Conservation (phyloP, 2,113 vertebrate species). For the Phaethon lepturus region DNA sequence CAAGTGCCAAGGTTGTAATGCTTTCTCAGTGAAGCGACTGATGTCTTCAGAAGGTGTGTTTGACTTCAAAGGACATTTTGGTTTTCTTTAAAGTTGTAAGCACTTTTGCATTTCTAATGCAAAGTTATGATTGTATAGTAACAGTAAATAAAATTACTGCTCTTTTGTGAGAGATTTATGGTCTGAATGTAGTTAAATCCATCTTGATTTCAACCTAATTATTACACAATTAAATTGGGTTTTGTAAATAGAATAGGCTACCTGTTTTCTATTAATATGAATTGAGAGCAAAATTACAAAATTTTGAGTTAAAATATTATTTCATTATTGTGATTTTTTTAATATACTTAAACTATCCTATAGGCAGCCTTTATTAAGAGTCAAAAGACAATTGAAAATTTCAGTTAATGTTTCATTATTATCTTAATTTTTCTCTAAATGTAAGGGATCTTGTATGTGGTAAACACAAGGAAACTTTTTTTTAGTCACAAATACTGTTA, state of each 20-base stretch:
- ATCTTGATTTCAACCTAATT: slow-evolving; percentile 39
- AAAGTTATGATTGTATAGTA: slow-evolving; percentile 14
- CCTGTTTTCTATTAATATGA: neutral
- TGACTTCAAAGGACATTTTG: slow-evolving; percentile 67
- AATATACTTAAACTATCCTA: neutral
- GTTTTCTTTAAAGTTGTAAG: slow-evolving; percentile 63
- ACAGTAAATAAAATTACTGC: neutral
- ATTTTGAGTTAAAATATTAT: slow-evolving; percentile 15
- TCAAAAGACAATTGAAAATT: neutral
- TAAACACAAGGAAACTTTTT: neutral
- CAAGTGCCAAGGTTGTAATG: slow-evolving; percentile 47
- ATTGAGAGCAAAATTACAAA: neutral
- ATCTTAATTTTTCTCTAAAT: neutral
- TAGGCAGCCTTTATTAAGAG: neutral
- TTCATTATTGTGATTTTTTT: neutral
- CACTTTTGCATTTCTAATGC: slow-evolving; percentile 27
- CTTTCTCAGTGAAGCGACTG: slow-evolving; percentile 57
- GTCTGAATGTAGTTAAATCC: neutral
- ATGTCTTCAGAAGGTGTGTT: slow-evolving; percentile 59
- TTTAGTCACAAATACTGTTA: neutral
- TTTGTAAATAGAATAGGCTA: neutral
- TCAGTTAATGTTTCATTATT: neutral
- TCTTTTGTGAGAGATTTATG: slow-evolving; percentile 38
- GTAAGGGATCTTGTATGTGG: neutral
- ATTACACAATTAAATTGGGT: neutral